Evolutionary conservation across 2,888 invertebrate species (phyloP), one percentile per base, ranked within the genome.

Genomic region (Diaphora mendica): DNA sequence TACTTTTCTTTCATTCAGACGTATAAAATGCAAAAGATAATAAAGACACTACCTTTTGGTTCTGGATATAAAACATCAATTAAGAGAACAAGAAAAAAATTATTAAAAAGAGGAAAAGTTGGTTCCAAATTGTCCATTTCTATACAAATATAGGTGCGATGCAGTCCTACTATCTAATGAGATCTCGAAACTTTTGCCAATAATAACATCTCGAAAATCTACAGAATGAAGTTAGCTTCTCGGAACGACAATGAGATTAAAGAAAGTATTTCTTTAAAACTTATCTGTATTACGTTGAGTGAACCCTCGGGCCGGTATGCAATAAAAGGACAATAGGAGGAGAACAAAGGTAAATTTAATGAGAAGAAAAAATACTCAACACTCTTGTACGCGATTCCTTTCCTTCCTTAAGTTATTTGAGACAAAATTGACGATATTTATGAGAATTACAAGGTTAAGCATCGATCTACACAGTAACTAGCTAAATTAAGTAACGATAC

Each of bases 291-390:
- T 89, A 88, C 83, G 82, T 84, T 81, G 85, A 86, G 82, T 85
- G 85, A 87, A 83, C 83, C 82, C 85, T 85, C 81, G 70, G 77
- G 85, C 78, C 77, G 82, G 86, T 85, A 85, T 82, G 86, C 82
- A 89, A 90, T 89, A 89, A 91, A 77, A 90, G 89, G 83, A 90
- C 88, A 91, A 90, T 89, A 84, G 83, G 80, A 82, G 62, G 76
- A 75, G 82, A 86, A 91, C 88, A 90, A 84, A 91, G 86, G 89
- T 89, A 90, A 91, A 91, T 92, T 92, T 90, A 91, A 91, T 85
- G 88, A 85, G 85, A 87, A 90, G n/a, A 55, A 55, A n/a, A 89
- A 90, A 91, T 88, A 89, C 84, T 81, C 83, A 85, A 82, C 88
- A 89, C 88, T 86, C 88, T 90, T 87, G 77, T 85, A 85, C 82